Evolutionary conservation across 1,140 invertebrate species (phyloP).

Genomic region (Cotesia vestalis): DNA sequence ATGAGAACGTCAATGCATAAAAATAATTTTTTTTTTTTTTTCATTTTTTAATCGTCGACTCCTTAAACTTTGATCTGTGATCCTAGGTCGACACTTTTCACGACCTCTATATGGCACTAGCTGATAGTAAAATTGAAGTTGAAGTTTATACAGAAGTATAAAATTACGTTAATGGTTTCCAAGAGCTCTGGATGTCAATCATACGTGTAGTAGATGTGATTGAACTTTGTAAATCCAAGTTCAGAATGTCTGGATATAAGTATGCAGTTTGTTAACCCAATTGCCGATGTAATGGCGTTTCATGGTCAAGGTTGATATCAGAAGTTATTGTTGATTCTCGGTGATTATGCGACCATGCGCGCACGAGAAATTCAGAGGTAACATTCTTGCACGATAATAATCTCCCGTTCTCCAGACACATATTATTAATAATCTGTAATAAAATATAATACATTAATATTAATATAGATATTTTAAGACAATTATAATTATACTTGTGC

Average conservation of each 20-base stretch:
- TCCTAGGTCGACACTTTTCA: background rate
- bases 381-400: conserved; percentile 17
- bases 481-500: no score
- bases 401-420: background rate
- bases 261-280: conserved; percentile 10
- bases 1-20: background rate
- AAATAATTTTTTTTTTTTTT: background rate
- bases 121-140: no score
- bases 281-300: background rate
- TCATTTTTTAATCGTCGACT: background rate
- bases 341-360: conserved; percentile 10
- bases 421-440: background rate
- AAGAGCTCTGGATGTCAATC: no score
- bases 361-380: background rate
- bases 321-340: background rate
- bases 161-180: background rate
- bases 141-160: background rate
- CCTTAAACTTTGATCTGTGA: conserved; percentile 18
- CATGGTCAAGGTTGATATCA: conserved; percentile 26
- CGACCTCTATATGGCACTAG: background rate
- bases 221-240: background rate
- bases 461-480: no score
- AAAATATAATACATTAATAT: conserved; percentile 4
- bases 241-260: no score
- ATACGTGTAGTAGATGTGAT: background rate